Conservation (phyloP, 2,888 invertebrate genomes). For the Drosophila nigricruria region DNA sequence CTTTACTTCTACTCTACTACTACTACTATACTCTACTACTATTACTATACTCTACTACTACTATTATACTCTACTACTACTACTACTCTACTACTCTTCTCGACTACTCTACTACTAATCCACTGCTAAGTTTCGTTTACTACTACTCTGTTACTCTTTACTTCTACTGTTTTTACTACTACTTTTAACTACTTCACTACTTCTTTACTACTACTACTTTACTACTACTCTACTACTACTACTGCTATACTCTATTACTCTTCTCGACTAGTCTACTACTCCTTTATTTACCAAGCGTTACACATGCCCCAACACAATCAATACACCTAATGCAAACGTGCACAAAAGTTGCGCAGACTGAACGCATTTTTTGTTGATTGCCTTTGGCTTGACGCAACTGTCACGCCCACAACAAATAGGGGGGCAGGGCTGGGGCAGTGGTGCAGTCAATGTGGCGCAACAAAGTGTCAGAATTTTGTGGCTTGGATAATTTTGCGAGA, state of each 20-base stretch:
- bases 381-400: conserved; percentile 59
- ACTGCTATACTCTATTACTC: too few species aligned
- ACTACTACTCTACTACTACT: not conserved
- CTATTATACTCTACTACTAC: too few species aligned
- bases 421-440: not conserved
- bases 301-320: not conserved
- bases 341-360: conserved; percentile 33
- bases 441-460: conserved; percentile 34
- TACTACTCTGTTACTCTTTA: not conserved
- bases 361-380: conserved; percentile 69
- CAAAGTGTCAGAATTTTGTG: conserved; percentile 53
- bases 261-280: not conserved
- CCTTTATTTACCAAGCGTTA: not conserved
- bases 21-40: too few species aligned
- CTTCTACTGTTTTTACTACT: not conserved
- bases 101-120: not conserved
- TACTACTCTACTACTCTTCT: too few species aligned
- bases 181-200: not conserved
- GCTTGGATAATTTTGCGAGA: conserved; percentile 38
- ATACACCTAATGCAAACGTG: not conserved
- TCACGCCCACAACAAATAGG: conserved; percentile 49
- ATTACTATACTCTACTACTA: too few species aligned
- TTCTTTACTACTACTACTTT: too few species aligned
- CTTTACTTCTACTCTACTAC: too few species aligned
- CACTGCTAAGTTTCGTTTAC: not conserved